Conservation (phyloP, 2,888 invertebrate species). For the Fragum fragum region DNA sequence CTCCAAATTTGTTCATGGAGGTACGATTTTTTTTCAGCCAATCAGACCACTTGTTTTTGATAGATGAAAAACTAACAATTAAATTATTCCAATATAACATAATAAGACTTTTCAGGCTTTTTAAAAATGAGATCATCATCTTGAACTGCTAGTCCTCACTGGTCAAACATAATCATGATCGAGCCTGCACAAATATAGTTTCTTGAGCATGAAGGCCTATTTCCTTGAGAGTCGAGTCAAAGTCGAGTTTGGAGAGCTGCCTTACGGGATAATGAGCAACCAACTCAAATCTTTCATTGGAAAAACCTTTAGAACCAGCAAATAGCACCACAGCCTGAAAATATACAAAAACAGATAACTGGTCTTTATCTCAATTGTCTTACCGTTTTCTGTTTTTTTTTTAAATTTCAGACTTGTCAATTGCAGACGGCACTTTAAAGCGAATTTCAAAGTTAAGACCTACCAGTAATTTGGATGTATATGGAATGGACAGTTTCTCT, state of each 20-base stretch:
- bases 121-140: too few species aligned
- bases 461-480: slow-evolving; percentile 86
- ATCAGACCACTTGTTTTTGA: too few species aligned
- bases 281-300: slow-evolving; percentile 86
- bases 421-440: too few species aligned
- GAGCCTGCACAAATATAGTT: slow-evolving; percentile 87
- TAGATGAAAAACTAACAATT: too few species aligned
- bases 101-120: too few species aligned
- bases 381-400: too few species aligned
- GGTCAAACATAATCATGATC: slow-evolving; percentile 56
- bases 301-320: slow-evolving; percentile 85
- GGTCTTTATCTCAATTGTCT: too few species aligned
- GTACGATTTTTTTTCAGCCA: too few species aligned
- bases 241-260: slow-evolving; percentile 85
- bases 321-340: slow-evolving; percentile 86
- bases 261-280: slow-evolving; percentile 87
- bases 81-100: too few species aligned
- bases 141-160: background rate
- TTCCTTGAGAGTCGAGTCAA: slow-evolving; percentile 84
- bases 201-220: slow-evolving; percentile 87
- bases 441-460: too few species aligned
- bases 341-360: slow-evolving; percentile 1
- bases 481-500: slow-evolving; percentile 86
- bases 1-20: too few species aligned
- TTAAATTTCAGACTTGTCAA: too few species aligned